Conservation (phyloP, 2,888 invertebrate species). For the Pristionchus arcanus region DNA sequence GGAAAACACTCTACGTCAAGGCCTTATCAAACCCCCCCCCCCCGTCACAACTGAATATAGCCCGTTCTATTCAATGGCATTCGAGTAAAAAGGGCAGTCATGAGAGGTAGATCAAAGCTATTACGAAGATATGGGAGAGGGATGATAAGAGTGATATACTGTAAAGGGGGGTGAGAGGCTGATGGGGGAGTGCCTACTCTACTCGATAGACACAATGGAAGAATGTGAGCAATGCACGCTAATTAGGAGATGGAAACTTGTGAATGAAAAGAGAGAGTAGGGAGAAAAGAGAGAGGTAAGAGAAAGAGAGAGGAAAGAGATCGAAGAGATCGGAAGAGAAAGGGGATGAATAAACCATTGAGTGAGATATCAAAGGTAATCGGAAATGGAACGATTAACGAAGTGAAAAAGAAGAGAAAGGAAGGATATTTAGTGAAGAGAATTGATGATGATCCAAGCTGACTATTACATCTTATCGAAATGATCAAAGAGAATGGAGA, state of each 20-base stretch:
- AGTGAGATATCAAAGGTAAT: constrained; percentile 36
- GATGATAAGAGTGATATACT: neutral
- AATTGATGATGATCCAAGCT: constrained; percentile 27
- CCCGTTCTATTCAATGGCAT: neutral
- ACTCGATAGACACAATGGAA: neutral
- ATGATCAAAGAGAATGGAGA: neutral
- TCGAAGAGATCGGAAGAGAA: constrained; percentile 27
- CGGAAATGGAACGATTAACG: constrained; percentile 42
- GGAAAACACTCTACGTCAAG: constrained; percentile 10
- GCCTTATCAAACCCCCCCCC: neutral
- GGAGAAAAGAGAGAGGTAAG: neutral
- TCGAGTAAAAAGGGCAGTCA: constrained; percentile 14
- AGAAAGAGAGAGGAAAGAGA: constrained; percentile 10
- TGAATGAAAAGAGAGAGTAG: neutral
- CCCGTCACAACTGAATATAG: constrained; percentile 1
- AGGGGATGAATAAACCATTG: neutral
- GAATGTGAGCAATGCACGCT: constrained; percentile 35
- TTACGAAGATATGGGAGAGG: neutral
- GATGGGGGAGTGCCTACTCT: constrained; percentile 16
- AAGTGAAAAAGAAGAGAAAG: constrained; percentile 22
- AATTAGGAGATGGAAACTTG: constrained; percentile 32
- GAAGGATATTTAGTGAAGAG: constrained; percentile 38
- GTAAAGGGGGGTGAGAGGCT: neutral
- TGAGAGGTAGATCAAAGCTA: neutral
- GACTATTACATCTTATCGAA: constrained; percentile 48